phyloP scores from a whole-genome alignment of 2,113 vertebrate species.

The Megatriorchis doriae region DNA sequence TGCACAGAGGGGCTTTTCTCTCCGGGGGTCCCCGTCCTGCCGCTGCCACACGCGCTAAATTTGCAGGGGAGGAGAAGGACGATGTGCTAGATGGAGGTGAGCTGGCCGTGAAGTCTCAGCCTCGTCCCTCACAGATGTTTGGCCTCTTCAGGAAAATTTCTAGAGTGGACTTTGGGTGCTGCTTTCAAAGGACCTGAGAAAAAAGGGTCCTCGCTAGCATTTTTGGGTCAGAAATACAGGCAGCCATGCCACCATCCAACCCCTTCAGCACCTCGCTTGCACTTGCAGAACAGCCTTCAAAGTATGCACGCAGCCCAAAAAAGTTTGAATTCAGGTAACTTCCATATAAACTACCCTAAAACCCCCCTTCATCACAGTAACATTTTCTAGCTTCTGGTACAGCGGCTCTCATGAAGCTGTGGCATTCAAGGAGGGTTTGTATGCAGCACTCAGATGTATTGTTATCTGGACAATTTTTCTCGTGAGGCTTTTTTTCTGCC shows the following conservation, averaged over 20 bases:
- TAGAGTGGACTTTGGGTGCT: neutral
- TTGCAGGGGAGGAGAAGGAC: neutral
- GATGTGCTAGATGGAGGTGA: rapidly evolving
- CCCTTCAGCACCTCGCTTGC: neutral
- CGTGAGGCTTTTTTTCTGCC: neutral
- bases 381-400: neutral
- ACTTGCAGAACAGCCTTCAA: neutral
- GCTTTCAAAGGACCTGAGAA: neutral
- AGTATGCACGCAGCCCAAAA: rapidly evolving
- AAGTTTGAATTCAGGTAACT: neutral
- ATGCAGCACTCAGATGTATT: neutral
- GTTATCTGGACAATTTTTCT: neutral
- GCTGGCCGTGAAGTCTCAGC: neutral
- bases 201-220: neutral
- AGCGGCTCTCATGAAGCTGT: neutral
- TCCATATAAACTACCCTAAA: neutral
- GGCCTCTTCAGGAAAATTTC: neutral
- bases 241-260: neutral
- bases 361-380: rapidly evolving
- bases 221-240: neutral
- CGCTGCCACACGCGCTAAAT: rapidly evolving
- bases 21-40: rapidly evolving
- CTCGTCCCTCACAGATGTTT: neutral
- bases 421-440: neutral
- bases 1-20: neutral